These are phyloP conservation scores for Pygoscelis antarcticus DNA, from an alignment of 2,113 vertebrate species.

Conservation along the genomic window DNA sequence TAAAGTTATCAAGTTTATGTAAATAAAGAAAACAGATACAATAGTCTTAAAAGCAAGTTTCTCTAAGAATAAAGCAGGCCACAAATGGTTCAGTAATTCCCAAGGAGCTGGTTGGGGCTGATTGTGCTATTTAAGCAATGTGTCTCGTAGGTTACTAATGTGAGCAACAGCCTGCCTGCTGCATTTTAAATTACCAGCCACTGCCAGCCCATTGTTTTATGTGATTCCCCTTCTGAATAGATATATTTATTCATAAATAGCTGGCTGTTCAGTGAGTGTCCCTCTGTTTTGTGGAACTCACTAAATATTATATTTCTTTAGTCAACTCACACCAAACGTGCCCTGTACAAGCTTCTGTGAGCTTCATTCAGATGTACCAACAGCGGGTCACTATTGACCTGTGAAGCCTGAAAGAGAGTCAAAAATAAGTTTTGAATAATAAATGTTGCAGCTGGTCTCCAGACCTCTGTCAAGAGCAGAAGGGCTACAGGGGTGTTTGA, in stretches of 20 bases:
- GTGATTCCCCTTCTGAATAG: not conserved
- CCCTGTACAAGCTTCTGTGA: not conserved
- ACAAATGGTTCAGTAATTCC: slow-evolving; percentile 12
- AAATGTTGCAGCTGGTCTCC: not conserved
- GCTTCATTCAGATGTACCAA: not conserved
- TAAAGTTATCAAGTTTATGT: not conserved
- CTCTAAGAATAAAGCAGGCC: not conserved
- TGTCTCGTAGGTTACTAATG: slow-evolving; percentile 26
- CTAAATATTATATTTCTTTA: not conserved
- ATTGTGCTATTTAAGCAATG: not conserved
- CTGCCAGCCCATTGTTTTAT: slow-evolving; percentile 31
- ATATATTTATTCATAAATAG: slow-evolving; percentile 33
- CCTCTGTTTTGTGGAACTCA: not conserved
- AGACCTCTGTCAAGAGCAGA: not conserved
- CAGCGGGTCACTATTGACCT: not conserved
- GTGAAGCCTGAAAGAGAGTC: not conserved
- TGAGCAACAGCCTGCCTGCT: not conserved
- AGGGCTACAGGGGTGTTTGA: not conserved
- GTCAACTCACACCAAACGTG: rapidly evolving
- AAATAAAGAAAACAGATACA: slow-evolving; percentile 4
- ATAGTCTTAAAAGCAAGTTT: not conserved
- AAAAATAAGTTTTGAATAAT: not conserved
- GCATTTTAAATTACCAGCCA: slow-evolving; percentile 45
- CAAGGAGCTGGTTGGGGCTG: not conserved
- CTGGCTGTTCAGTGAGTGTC: not conserved